A percentile compares a stretch with the other conserved stretches of the same genome.
Conservation (phyloP, 92 coral and sea anemone species). For the Epizoanthus rinbou region DNA sequence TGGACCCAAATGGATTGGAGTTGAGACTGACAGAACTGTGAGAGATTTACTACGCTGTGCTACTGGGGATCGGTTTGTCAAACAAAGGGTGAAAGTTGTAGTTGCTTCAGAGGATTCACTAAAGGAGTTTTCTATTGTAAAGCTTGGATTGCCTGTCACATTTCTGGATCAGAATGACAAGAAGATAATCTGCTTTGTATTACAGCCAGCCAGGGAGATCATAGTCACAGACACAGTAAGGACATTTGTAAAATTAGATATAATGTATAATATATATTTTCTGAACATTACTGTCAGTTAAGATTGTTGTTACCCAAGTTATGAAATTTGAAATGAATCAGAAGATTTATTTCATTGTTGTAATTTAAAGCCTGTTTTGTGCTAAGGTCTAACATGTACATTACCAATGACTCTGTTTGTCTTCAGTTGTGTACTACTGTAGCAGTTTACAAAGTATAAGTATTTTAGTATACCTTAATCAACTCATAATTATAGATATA, state of each 20-base stretch:
- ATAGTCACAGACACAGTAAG: conserved; percentile 60
- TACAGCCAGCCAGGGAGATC: conserved; percentile 65
- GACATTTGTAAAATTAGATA: background rate
- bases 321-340: conserved; percentile 1
- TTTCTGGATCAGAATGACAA: conserved; percentile 72
- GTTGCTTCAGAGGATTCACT: conserved; percentile 79
- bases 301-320: too few species aligned
- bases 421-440: too few species aligned
- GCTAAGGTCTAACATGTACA: too few species aligned
- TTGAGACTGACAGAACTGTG: conserved; percentile 73
- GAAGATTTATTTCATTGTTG: conserved; percentile 4
- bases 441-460: too few species aligned
- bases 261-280: too few species aligned
- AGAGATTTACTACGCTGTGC: conserved; percentile 82
- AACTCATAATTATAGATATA: too few species aligned
- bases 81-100: conserved; percentile 73
- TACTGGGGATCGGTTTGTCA: conserved; percentile 75
- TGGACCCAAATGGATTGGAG: conserved; percentile 84
- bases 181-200: conserved; percentile 75
- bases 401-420: too few species aligned
- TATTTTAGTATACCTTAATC: too few species aligned
- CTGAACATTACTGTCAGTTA: too few species aligned
- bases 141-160: conserved; percentile 68
- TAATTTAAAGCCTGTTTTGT: too few species aligned
- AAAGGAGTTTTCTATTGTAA: conserved; percentile 64